Conservation (phyloP, 2,797 vertebrate genomes). For the Etheostoma nigrum region DNA sequence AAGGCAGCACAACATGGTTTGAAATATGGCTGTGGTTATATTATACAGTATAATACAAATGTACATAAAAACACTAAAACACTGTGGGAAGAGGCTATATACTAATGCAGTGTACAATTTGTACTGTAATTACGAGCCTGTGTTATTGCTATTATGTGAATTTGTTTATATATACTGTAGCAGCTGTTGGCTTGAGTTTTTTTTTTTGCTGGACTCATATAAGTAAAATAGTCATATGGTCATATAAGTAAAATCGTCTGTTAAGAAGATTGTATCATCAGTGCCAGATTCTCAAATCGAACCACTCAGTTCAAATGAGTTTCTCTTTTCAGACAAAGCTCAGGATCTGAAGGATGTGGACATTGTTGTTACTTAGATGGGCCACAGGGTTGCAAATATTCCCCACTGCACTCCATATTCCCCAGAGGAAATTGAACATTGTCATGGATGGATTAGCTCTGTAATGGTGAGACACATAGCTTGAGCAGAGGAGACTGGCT, state of each 20-base stretch:
- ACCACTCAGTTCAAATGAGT: slow-evolving; percentile 60
- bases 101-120: slow-evolving; percentile 2
- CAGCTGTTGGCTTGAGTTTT: slow-evolving; percentile 18
- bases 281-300: slow-evolving; percentile 53
- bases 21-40: too few relatives aligned
- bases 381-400: slow-evolving; percentile 77
- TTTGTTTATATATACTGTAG: slow-evolving; percentile 1
- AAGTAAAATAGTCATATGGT: slow-evolving; percentile 28
- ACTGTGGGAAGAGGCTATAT: slow-evolving; percentile 23
- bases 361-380: slow-evolving; percentile 72
- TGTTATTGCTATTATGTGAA: not conserved
- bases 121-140: slow-evolving; percentile 7
- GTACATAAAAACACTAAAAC: slow-evolving; percentile 45
- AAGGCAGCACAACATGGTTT: slow-evolving; percentile 53
- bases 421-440: slow-evolving; percentile 98
- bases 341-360: slow-evolving; percentile 51
- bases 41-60: too few relatives aligned
- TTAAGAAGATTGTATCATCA: slow-evolving; percentile 57
- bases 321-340: slow-evolving; percentile 64
- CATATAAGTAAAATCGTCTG: slow-evolving; percentile 38
- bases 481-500: slow-evolving; percentile 91
- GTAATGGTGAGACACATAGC: slow-evolving; percentile 98
- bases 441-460: slow-evolving; percentile 99
- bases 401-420: slow-evolving; percentile 88
- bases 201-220: slow-evolving; percentile 17